Percentiles rank a stretch among this genome's conserved stretches.
Conservation (phyloP, 2,113 vertebrate genomes). For the Oncorhynchus tshawytscha region DNA sequence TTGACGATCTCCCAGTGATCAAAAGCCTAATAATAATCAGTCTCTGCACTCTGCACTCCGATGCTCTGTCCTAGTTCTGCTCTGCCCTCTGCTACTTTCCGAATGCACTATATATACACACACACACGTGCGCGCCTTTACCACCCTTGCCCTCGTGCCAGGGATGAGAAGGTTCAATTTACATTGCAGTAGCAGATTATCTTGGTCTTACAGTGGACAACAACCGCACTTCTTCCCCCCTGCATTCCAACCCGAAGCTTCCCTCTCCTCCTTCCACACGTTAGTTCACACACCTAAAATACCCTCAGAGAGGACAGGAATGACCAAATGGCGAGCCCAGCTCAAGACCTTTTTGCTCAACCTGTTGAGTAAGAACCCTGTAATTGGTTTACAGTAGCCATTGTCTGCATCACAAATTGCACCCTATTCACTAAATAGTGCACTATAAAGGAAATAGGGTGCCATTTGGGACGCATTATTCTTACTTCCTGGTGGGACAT, state of each 20-base stretch:
- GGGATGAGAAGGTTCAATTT: conserved; percentile 5
- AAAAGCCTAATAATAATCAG: too few species aligned
- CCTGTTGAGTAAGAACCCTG: neutral
- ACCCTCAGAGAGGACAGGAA: neutral
- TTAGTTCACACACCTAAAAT: neutral
- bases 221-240: conserved; percentile 7
- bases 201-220: neutral
- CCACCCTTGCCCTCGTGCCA: neutral
- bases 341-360: neutral
- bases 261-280: neutral
- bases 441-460: too few species aligned
- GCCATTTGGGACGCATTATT: neutral
- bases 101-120: too few species aligned
- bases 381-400: neutral
- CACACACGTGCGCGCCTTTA: neutral
- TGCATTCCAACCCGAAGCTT: neutral
- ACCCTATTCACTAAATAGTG: too few species aligned
- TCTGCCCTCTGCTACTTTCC: neutral
- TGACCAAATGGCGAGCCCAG: neutral
- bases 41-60: too few species aligned
- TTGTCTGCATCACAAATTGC: too few species aligned
- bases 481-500: too few species aligned
- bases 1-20: neutral
- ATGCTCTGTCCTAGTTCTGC: too few species aligned
- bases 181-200: conserved; percentile 17